Base-by-base conservation (phyloP, 2,797 vertebrate genomes). In the Threskiornis aethiopicus region DNA sequence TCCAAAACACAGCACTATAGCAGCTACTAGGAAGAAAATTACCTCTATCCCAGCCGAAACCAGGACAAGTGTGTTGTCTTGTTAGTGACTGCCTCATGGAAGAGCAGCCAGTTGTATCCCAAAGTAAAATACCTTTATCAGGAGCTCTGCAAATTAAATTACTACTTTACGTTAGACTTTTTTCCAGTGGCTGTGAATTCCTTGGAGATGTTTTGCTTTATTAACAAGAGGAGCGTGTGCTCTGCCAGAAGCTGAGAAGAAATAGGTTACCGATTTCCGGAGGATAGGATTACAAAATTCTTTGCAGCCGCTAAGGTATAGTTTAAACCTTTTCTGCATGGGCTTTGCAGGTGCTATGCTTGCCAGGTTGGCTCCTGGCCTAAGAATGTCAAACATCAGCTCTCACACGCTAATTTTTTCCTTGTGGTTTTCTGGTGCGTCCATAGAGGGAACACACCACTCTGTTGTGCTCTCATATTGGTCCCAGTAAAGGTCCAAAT, bases 121-220 rank as follows among this genome's bases (percentile, higher is more conserved):
- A 47, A 61, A 65, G 39, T 42, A 69, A 88, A 86, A 67, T 25
- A 25, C 21, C 33, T 89, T 87, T 65, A 42, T 39, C 14, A 44
- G 47, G 22, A 79, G 37, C 47, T 92, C 55, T 72, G 33, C 41
- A 84, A 82, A 79, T 65, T 65, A 84, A 90, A 76, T 70, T 65
- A 9, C 22, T 90, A 26, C 28, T 87, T 70, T 57, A 39, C 5
- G 10, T 72, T 28, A 84, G 75, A 76, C 33, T 47, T 78, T 78
- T 87, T 91, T 66, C 58, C 66, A 69, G 20, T 73, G 77, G 35
- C 46, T 82, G 73, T n/a, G 37, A 87, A 92, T 93, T 94, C 88
- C 93, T 93, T 77, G 26, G 81, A 79, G 90, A 37, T 77, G 51
- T 41, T 88, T 84, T 83, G 25, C 78, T 93, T 90, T 90, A 82